Base-by-base conservation (phyloP, 1,140 invertebrate species). In the Triops cancriformis region DNA sequence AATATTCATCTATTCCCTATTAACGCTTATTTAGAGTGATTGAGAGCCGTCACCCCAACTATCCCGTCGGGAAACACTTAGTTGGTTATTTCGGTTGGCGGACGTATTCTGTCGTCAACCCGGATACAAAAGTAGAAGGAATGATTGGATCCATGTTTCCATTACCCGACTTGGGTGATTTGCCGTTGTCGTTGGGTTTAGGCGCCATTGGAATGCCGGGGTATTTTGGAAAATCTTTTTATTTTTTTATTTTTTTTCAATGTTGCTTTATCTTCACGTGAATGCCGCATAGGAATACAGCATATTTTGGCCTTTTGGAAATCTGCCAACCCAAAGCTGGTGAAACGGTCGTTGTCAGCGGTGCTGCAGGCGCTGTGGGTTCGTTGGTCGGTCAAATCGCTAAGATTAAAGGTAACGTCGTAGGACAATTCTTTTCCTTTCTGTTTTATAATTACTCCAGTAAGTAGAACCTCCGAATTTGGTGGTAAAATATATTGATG, bases 341-440 rank as follows among this genome's bases (percentile, higher is more conserved):
- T 26, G 90, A 93, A 81, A 89, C 87, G 1, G 86, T 93, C 0
- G 88, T 92, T 1, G 87, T 93, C 4, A 88, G 86, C 18, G 87
- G 86, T 31, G 89, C 89, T 12, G 89, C 87, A 26, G 89, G 82
- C 27, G 90, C 90, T 42, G 90, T 92, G 23, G 91, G 91, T 6
- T 89, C 86, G 79, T 84, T 89, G 72, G 91, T 92, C 5, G 91
- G 91, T 18, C 91, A 93, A 85, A 90, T 93, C 75, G 91, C 88
- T 2, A 91, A 91, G 83, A 88, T 90, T 72, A 85, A 89, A 83
- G 87, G 87, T 87, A 79, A 73, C 27, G 51, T 28, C 73, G 31
- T 37, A 37, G 7, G 2, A 37, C 2, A 37, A 37, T 7, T 37
- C 31, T 7, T 37, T 28, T 23, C 3, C 12, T 23, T 1, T 26